A percentile compares a stretch with the other conserved stretches of the same genome.
phyloP scores from a whole-genome alignment of 1,140 invertebrate species.

The Colletes gigas region DNA sequence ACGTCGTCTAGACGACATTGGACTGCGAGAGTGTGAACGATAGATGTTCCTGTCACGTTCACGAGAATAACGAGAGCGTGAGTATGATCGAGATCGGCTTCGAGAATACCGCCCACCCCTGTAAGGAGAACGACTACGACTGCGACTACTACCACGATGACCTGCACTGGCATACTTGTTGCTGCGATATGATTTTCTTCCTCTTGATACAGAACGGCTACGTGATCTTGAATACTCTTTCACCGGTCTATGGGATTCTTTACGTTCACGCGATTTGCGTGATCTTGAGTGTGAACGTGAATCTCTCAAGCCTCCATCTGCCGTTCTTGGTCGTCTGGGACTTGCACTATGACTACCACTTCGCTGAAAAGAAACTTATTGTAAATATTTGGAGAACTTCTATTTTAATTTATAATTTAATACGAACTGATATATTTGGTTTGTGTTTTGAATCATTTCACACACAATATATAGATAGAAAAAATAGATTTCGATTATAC shows the following conservation, averaged over 20 bases:
- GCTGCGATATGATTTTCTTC: constrained; percentile 73
- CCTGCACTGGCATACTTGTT: constrained; percentile 71
- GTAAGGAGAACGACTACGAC: constrained; percentile 81
- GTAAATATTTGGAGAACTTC: background rate
- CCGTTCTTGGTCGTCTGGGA: constrained; percentile 66
- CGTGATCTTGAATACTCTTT: constrained; percentile 78
- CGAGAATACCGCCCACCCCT: constrained; percentile 79
- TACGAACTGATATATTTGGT: background rate
- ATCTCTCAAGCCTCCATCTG: constrained; percentile 71
- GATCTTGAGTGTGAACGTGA: constrained; percentile 76
- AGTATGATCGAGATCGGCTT: constrained; percentile 81
- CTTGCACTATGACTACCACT: constrained; percentile 75
- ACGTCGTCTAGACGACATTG: constrained; percentile 83
- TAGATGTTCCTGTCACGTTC: constrained; percentile 73
- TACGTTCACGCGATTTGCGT: constrained; percentile 73
- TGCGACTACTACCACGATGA: constrained; percentile 75
- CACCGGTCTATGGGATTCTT: constrained; percentile 70
- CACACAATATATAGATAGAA: too few relatives aligned
- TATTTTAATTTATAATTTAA: background rate
- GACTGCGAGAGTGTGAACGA: constrained; percentile 81
- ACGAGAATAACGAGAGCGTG: constrained; percentile 75
- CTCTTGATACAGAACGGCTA: constrained; percentile 74
- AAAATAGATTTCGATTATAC: too few relatives aligned
- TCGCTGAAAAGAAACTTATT: constrained; percentile 59
- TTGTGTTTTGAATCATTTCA: too few relatives aligned